A percentile compares a stretch with the other conserved stretches of the same genome.
Conservation (phyloP, 2,888 invertebrate species). For the Aquatica leii region DNA sequence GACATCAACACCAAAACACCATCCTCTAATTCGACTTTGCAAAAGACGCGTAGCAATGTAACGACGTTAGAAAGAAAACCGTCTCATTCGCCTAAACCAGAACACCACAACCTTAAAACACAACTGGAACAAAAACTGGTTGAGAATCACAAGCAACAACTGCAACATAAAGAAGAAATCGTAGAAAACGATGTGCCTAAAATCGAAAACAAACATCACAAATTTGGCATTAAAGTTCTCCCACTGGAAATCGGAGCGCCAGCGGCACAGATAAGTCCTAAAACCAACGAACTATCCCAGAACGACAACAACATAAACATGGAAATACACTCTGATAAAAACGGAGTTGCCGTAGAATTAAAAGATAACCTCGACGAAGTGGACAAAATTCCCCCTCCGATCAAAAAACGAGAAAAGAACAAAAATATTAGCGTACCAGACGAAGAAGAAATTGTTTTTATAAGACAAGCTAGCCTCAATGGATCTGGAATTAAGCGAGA, state of each 20-base stretch:
- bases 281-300: constrained; percentile 55
- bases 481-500: constrained; percentile 69
- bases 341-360: constrained; percentile 39
- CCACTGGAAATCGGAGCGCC: constrained; percentile 54
- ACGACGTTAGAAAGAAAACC: constrained; percentile 57
- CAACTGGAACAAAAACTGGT: constrained; percentile 54
- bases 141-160: constrained; percentile 49
- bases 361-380: constrained; percentile 68
- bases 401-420: constrained; percentile 63
- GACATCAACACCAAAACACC: constrained; percentile 56
- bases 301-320: constrained; percentile 58
- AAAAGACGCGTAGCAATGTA: constrained; percentile 54
- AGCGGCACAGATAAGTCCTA: constrained; percentile 53
- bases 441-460: neutral
- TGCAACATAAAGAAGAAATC: constrained; percentile 46
- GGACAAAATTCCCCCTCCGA: constrained; percentile 58
- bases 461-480: constrained; percentile 56
- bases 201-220: constrained; percentile 67
- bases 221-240: constrained; percentile 74
- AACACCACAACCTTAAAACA: no score
- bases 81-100: constrained; percentile 47
- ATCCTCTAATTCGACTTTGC: constrained; percentile 61
- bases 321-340: constrained; percentile 45
- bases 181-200: constrained; percentile 61
- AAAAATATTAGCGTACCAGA: constrained; percentile 50